Base-by-base conservation (phyloP, 2,113 vertebrate genomes). In the Microcebus ravelobensis region DNA sequence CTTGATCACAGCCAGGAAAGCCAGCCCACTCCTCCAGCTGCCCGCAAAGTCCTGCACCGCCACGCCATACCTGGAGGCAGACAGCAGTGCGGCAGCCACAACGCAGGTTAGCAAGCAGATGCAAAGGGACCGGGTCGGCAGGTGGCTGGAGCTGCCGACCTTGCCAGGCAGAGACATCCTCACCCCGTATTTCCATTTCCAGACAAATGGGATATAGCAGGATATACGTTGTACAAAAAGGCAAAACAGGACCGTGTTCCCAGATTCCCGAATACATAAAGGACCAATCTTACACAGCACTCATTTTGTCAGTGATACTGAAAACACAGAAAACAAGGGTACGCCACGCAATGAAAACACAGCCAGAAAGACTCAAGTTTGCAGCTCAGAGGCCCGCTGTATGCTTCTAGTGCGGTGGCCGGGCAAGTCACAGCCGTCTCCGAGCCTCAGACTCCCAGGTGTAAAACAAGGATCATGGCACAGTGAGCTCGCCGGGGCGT, bases 1-100 rank as follows among this genome's bases (percentile, higher is more conserved):
- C 98, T 99, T 99, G 95, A 99, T 99, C 97, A 99, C 86, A 0
- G 99, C 99, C 97, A 99, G 98, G 98, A 99, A 99, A 61, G 99
- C 99, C 93, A 99, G 98, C 88, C 99, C 99, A 17, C 99, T 99
- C 73, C 98, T 98, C 99, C 99, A 99, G 91, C 99, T 99, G 98
- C 99, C 99, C 8, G 99, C 98, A 92, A 99, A 99, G 98, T 99
- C 99, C 96, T 99, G 99, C 94, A 99, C 99, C 1, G 99, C 99
- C 93, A 99, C 99, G 3, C 99, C 99, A 17, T 99, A 99, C 98
- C 99, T 99, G 76, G 23, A 55, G 80, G 91, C 6, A 34, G 67
- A 95, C 1, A 25, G 57, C 61, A 73, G 57, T 73, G 57, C 11
- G 2, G n/a, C 34, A 25, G 65, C 17, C 25, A 7, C 6, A 15